Base-by-base conservation (phyloP, 2,888 invertebrate species). In the Eristalinus sepulchralis region DNA sequence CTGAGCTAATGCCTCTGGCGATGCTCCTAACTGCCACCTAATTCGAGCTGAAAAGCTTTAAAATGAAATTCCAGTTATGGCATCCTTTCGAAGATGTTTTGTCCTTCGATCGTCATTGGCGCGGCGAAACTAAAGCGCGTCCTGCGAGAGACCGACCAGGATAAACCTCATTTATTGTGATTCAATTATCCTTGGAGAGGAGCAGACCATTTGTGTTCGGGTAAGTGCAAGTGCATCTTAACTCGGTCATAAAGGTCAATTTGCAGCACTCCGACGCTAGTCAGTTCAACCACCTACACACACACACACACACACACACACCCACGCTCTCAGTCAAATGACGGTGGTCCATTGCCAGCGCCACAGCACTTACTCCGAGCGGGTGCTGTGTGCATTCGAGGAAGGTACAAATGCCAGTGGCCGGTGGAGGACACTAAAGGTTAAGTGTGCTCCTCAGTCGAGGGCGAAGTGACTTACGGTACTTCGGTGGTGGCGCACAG, bases 211-310 rank as follows among this genome's bases (percentile, higher is more conserved):
- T 73, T 39, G 77, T 82, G 85, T 73, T 77, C n/a, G 39, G 68
- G 47, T 77, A 70, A 85, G 77, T 85, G 77, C 77, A 85, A 78
- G 82, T 78, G 85, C 85, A 82, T 77, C 82, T 82, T 78, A 73
- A 77, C 67, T 68, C 53, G 77, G 24, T 31, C 64, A 73, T 82
- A 68, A 85, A 68, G 77, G 73, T 82, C 73, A 82, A 72, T 81
- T 85, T 67, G 82, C 59, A 70, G 39, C 77, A 85, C 85, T 77
- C 59, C 62, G 68, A 17, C 47, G 47, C 81, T 77, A 72, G 57
- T 31, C 36, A 67, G 72, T 81, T 85, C 64, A 85, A 55, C 82
- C 70, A 67, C 60, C 34, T 53, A 63, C 60, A 71, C 33, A 39
- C 20, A 62, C 20, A 31, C 27, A 27, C 27, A 27, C 27, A 27